Evolutionary conservation across 2,797 vertebrate genomes (phyloP), one percentile per base, ranked within the genome.

Genomic region (Pseudomugil gertrudae): DNA sequence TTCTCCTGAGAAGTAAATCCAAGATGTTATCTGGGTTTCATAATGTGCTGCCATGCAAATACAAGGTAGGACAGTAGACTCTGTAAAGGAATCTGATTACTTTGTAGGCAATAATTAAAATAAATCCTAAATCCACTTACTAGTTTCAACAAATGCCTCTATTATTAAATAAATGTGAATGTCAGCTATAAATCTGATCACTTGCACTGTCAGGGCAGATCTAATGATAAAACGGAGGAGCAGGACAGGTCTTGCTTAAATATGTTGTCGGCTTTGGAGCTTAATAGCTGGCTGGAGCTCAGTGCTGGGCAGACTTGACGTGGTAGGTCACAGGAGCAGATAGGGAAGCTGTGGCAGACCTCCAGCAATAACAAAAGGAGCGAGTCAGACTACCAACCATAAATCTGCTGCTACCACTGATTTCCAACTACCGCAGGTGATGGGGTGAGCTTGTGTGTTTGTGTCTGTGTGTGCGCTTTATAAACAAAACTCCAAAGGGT

Each of bases 401-500:
- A 90, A 94, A 94, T 94, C 93, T 91, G 82, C 85, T 90, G 90
- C 86, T 90, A 89, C 87, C 84, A 84, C 79, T 86, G 71, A 85
- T 88, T 85, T 85, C 76, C 76, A 87, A 52, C 79, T 60, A 72
- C 76, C 40, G 79, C 79, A 86, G 86, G 80, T 90, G 87, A 84
- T 59, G 58, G 72, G 33, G 43, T 55, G 62, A 67, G 67, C n/a
- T 52, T 2, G 51, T 54, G 45, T 72, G 56, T 64, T 21, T 72
- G 66, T 51, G 66, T 68, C 55, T 60, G 26, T 61, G 30, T 57
- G 72, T 69, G 61, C 68, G 63, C 50, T 93, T 93, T 90, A 91
- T 94, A 93, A 95, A 95, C 91, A 93, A 83, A 93, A 90, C 90
- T 93, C 92, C 92, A 94, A 94, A 92, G 94, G 90, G 87, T 81